Conservation (phyloP, 2,797 vertebrate species). For the Selene dorsalis region DNA sequence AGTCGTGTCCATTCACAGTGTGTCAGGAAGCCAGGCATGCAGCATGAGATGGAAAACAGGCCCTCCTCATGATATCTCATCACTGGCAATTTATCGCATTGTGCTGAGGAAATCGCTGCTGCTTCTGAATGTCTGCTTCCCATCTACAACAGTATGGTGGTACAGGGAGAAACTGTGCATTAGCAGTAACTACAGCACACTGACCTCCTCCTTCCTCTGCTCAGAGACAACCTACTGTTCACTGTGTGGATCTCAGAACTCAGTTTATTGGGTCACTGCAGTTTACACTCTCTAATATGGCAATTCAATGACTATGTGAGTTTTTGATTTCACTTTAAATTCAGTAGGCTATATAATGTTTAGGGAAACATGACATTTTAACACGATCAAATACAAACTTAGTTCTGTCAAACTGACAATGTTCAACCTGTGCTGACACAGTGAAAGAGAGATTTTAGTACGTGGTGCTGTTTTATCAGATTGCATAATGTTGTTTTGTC, state of each 20-base stretch:
- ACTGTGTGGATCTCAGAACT: not conserved
- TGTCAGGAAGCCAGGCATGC: constrained; percentile 31
- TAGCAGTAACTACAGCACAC: constrained; percentile 23
- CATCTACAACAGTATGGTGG: constrained; percentile 38
- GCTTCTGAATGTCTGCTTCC: constrained; percentile 72
- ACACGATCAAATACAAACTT: constrained; percentile 3
- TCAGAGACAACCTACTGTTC: not conserved
- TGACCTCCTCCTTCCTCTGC: constrained; percentile 23
- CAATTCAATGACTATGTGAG: not conserved
- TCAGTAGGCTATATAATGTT: not conserved
- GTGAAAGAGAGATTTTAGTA: constrained; percentile 28
- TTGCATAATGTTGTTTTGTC: constrained; percentile 74
- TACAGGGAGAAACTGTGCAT: constrained; percentile 19
- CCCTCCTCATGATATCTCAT: constrained; percentile 69
- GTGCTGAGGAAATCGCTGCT: constrained; percentile 69
- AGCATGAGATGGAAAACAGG: constrained; percentile 75
- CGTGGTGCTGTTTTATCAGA: constrained; percentile 60
- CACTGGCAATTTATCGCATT: constrained; percentile 64
- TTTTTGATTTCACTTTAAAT: not conserved
- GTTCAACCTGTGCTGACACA: constrained; percentile 18
- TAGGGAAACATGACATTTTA: constrained; percentile 4
- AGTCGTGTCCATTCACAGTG: constrained; percentile 40
- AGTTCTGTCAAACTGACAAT: not conserved
- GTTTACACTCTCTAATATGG: not conserved
- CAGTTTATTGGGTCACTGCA: not conserved